Conservation (phyloP, 2,888 invertebrate genomes). For the Alloscopus bannaensis region DNA sequence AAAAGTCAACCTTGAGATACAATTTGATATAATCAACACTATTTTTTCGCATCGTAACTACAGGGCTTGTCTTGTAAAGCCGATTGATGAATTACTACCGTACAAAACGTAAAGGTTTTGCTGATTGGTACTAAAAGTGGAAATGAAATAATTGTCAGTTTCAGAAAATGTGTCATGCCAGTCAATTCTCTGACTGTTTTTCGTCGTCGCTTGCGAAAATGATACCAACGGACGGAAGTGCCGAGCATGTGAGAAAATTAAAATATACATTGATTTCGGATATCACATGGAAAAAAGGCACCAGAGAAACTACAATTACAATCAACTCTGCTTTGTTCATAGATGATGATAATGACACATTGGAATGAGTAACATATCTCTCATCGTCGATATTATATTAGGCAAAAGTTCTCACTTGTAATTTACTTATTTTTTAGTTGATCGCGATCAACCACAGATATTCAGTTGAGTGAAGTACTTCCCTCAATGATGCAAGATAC, state of each 20-base stretch:
- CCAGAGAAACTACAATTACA: constrained; percentile 33
- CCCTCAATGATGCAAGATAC: neutral
- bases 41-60: neutral
- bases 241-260: constrained; percentile 11
- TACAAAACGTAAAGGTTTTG: neutral
- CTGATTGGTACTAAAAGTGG: neutral
- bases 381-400: constrained; percentile 40
- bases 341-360: constrained; percentile 53
- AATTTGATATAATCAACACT: neutral
- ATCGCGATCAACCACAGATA: constrained; percentile 48
- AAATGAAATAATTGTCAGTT: constrained; percentile 47
- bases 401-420: constrained; percentile 66
- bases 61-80: constrained; percentile 9
- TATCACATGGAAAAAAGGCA: constrained; percentile 1
- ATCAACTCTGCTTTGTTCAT: constrained; percentile 1
- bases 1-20: neutral
- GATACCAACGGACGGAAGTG: constrained; percentile 34
- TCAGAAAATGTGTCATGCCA: constrained; percentile 74
- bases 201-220: constrained; percentile 34
- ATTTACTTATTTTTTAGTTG: constrained; percentile 1
- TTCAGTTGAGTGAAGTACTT: constrained; percentile 30
- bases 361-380: constrained; percentile 32
- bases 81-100: neutral
- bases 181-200: constrained; percentile 42
- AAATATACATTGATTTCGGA: constrained; percentile 61